Conservation (phyloP, 2,113 vertebrate genomes). For the Coryphaenoides rupestris region DNA sequence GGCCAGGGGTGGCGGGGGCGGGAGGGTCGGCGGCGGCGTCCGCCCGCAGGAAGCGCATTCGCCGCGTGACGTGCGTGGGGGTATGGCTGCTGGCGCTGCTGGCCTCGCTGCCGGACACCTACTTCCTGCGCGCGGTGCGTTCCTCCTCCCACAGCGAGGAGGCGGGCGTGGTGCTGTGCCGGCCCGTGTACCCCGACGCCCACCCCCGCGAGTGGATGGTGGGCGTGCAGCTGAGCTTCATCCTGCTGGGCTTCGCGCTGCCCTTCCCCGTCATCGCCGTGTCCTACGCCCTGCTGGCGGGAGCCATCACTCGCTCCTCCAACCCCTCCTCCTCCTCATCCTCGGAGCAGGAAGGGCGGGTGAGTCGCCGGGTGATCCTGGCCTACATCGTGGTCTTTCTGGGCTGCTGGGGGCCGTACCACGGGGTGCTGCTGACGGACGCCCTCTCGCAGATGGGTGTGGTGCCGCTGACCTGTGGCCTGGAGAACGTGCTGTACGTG, state of each 20-base stretch:
- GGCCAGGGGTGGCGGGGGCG: slow-evolving; percentile 22
- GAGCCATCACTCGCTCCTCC: slow-evolving; percentile 60
- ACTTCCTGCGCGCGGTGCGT: slow-evolving; percentile 83
- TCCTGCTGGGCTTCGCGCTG: slow-evolving; percentile 84
- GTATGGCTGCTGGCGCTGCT: slow-evolving; percentile 86
- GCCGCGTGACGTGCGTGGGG: slow-evolving; percentile 75
- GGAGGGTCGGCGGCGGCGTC: slow-evolving; percentile 22
- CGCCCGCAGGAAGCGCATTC: slow-evolving; percentile 69
- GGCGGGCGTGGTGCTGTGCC: slow-evolving; percentile 86
- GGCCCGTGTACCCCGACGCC: slow-evolving; percentile 83
- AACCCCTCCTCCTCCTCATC: slow-evolving; percentile 36
- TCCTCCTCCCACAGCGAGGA: slow-evolving; percentile 65
- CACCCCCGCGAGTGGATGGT: slow-evolving; percentile 86
- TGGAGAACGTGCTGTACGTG: slow-evolving; percentile 83
- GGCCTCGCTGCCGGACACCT: slow-evolving; percentile 85
- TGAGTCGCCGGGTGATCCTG: slow-evolving; percentile 85
- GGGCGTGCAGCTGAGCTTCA: slow-evolving; percentile 86
- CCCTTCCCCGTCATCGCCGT: slow-evolving; percentile 86
- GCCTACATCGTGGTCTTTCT: slow-evolving; percentile 91
- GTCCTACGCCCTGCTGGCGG: slow-evolving; percentile 83
- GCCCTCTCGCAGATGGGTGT: slow-evolving; percentile 81
- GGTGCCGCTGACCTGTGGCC: slow-evolving; percentile 82
- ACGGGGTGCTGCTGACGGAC: slow-evolving; percentile 80
- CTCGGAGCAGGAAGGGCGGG: slow-evolving; percentile 76
- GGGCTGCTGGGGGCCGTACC: slow-evolving; percentile 92